Percentiles rank a stretch among this genome's conserved stretches.
These are phyloP conservation scores for Lagorchestes hirsutus DNA, from an alignment of 2,797 vertebrate genomes.

Conservation along the genomic window DNA sequence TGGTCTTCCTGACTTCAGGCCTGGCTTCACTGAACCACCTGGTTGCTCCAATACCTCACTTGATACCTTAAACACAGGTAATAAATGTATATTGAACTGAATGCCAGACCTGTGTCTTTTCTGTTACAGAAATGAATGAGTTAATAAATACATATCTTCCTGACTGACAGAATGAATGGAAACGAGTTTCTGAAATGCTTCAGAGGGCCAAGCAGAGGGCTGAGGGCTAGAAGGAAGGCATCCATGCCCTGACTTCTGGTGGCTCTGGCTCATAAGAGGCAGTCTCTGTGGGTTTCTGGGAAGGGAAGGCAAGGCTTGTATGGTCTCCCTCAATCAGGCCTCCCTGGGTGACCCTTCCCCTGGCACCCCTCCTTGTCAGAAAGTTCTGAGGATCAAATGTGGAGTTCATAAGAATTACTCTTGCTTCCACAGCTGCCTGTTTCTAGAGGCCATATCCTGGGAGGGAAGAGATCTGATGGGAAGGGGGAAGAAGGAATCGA, in stretches of 20 bases:
- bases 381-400: background rate
- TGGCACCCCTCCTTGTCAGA: background rate
- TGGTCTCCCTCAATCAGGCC: background rate
- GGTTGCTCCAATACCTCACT: background rate
- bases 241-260: background rate
- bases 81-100: background rate
- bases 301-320: background rate
- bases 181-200: background rate
- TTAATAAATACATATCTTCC: background rate
- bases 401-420: background rate
- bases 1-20: background rate
- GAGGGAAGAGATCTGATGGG: background rate
- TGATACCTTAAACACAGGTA: background rate
- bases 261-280: background rate
- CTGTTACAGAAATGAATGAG: background rate
- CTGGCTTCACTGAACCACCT: background rate
- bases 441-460: background rate
- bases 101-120: background rate
- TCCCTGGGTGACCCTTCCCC: background rate
- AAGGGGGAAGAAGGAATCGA: background rate
- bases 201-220: background rate
- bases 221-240: background rate
- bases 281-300: background rate
- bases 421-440: background rate
- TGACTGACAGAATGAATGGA: background rate